Base-by-base conservation (phyloP, 1,140 invertebrate genomes). In the Hylaeus volcanicus region DNA sequence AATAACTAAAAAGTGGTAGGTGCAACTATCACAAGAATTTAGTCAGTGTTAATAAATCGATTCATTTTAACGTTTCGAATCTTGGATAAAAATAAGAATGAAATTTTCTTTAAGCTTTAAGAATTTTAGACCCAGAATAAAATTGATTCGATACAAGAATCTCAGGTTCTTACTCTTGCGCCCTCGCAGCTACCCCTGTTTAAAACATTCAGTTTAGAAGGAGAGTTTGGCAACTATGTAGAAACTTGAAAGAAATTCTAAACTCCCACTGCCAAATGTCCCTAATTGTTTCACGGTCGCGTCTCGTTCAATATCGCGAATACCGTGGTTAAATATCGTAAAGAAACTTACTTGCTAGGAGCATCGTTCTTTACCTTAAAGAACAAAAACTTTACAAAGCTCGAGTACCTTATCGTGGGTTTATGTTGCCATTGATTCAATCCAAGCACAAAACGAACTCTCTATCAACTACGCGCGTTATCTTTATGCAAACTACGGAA, bases 341-440 rank as follows among this genome's bases (percentile, higher is more conserved):
- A 55, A 9, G 37, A 64, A 26, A 39, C 55, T 64, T 72, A 78
- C 58, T 3, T 4, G 37, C 26, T 73, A 71, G 37, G 51, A 71
- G 26, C 11, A 56, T 73, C 45, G 12, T 53, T 61, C 5, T 12
- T 15, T 37, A 37, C 14, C 12, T 72, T 64, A 70, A 70, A 70
- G 37, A 79, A 79, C 6, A 58, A 26, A 14, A 48, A 56, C 41
- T 79, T 48, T 73, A 74, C 70, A 74, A 73, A 74, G 26, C 41
- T 48, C 12, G 15, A 53, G 51, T 14, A 43, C 39, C 26, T 26
- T 26, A 26, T 43, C 51, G 12, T 37, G 26, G 1, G 58, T 60
- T 45, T 61, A 15, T 11, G 26, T 71, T 15, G 53, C 15, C 51
- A 11, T 51, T 9, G 5, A 45, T 1, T 55, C 6, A 41, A 69